Evolutionary conservation across 2,888 invertebrate species (phyloP).

Genomic region (Morpho deidamia): DNA sequence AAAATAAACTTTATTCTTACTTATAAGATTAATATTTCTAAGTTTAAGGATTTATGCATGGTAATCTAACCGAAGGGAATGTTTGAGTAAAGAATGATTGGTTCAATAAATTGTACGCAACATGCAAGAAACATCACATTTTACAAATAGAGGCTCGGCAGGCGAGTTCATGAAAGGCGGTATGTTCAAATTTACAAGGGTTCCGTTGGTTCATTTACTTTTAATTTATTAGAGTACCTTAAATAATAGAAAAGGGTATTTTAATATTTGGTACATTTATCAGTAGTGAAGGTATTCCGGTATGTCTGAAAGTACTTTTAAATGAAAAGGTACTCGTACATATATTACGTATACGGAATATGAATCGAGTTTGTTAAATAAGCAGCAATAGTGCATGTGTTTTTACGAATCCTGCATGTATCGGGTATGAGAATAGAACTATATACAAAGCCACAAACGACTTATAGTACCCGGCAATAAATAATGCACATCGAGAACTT

Average conservation of each 20-base stretch:
- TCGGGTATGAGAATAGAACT: too few species aligned
- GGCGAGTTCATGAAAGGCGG: slow-evolving; percentile 67
- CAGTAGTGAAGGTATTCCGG: not conserved
- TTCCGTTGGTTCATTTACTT: slow-evolving; percentile 32
- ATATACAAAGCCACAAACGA: too few species aligned
- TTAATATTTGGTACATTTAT: slow-evolving; percentile 5
- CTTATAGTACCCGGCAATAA: too few species aligned
- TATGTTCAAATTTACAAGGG: slow-evolving; percentile 63
- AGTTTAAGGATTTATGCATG: not conserved
- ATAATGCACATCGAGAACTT: too few species aligned
- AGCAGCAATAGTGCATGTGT: too few species aligned
- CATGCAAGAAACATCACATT: slow-evolving; percentile 71
- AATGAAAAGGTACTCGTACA: too few species aligned
- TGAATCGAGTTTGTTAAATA: too few species aligned
- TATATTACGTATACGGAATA: too few species aligned
- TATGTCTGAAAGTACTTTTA: too few species aligned
- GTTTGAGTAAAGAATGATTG: slow-evolving; percentile 30
- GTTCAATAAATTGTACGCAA: slow-evolving; percentile 57
- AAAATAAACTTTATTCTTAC: too few species aligned
- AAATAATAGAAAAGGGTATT: slow-evolving; percentile 5
- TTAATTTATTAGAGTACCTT: slow-evolving; percentile 36
- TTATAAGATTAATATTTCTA: too few species aligned
- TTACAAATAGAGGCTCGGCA: slow-evolving; percentile 64
- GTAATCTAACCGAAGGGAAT: not conserved
- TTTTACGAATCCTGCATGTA: too few species aligned